A percentile compares a stretch with the other conserved stretches of the same genome.
These are phyloP conservation scores for Drosophila merina DNA, from an alignment of 2,888 invertebrate genomes.

Conservation along the genomic window DNA sequence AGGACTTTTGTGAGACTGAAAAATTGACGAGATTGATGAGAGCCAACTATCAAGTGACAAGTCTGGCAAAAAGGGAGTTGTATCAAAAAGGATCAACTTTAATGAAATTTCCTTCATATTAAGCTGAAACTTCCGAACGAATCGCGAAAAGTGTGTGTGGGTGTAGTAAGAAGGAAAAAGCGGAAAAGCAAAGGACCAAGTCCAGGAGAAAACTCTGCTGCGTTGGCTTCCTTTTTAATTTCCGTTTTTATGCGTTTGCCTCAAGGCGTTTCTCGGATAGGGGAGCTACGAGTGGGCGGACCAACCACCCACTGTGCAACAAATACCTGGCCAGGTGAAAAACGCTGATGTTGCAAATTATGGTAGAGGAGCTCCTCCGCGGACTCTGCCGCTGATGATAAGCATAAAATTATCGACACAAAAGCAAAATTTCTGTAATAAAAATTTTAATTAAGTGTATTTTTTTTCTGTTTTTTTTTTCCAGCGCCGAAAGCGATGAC, in stretches of 20 bases:
- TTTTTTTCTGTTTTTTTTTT: conserved; percentile 19
- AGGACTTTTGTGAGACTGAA: conserved; percentile 10
- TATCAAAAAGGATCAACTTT: conserved; percentile 57
- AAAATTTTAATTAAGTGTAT: conserved; percentile 75
- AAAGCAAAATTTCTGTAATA: conserved; percentile 74
- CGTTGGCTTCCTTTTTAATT: conserved; percentile 75
- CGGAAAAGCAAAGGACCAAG: conserved; percentile 22
- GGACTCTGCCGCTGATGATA: conserved; percentile 61
- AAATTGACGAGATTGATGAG: conserved; percentile 35
- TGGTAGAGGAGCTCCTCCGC: conserved; percentile 17
- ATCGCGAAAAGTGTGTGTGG: conserved; percentile 18
- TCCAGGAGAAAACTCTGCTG: conserved; percentile 50
- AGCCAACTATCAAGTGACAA: conserved; percentile 21
- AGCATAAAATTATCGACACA: conserved; percentile 78
- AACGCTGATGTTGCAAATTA: conserved; percentile 74
- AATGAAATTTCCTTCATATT: conserved; percentile 75
- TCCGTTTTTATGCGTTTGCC: conserved; percentile 68
- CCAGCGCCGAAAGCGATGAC: conserved; percentile 33
- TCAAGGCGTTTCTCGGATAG: conserved; percentile 8
- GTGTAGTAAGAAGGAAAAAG: neutral
- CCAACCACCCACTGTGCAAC: conserved; percentile 2
- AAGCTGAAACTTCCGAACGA: conserved; percentile 61
- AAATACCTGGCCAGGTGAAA: conserved; percentile 22
- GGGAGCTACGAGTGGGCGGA: neutral
- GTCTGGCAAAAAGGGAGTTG: conserved; percentile 24